phyloP scores from a whole-genome alignment of 2,113 vertebrate species.

The Prietella phreatophila region DNA sequence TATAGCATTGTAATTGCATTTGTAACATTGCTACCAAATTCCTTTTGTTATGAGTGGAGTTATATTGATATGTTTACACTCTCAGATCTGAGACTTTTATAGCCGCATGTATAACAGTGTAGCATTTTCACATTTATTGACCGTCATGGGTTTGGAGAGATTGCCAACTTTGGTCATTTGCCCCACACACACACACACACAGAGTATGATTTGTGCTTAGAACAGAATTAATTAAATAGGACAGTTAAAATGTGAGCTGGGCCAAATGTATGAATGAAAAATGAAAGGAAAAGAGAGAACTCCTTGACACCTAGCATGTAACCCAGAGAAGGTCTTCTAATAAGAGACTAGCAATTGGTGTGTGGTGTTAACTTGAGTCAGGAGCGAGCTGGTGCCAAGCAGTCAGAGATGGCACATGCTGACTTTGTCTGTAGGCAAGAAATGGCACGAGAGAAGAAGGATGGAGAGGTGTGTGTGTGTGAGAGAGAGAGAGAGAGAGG shows the following conservation, averaged over 20 bases:
- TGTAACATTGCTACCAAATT: neutral
- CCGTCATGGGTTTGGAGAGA: neutral
- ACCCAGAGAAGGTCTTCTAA: constrained; percentile 37
- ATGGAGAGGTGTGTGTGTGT: neutral
- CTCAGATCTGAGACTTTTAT: neutral
- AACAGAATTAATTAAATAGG: neutral
- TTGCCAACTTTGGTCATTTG: neutral
- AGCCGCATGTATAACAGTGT: neutral
- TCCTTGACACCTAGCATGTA: constrained; percentile 31
- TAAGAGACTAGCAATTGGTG: constrained; percentile 38
- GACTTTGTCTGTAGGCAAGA: constrained; percentile 37
- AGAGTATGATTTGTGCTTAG: neutral
- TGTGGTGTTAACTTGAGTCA: constrained; percentile 26
- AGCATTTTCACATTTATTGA: neutral
- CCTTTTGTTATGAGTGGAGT: neutral
- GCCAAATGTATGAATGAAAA: neutral
- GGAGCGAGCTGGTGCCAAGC: constrained; percentile 35
- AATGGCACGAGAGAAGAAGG: constrained; percentile 32
- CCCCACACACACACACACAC: neutral
- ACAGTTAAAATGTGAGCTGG: neutral
- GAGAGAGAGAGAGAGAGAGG: neutral
- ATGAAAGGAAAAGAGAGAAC: neutral
- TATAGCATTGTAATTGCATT: neutral
- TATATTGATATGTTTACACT: neutral
- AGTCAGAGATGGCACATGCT: constrained; percentile 47